Evolutionary conservation across 2,888 invertebrate species (phyloP), one percentile per base, ranked within the genome.

Genomic region (Ctenicera cuprea): DNA sequence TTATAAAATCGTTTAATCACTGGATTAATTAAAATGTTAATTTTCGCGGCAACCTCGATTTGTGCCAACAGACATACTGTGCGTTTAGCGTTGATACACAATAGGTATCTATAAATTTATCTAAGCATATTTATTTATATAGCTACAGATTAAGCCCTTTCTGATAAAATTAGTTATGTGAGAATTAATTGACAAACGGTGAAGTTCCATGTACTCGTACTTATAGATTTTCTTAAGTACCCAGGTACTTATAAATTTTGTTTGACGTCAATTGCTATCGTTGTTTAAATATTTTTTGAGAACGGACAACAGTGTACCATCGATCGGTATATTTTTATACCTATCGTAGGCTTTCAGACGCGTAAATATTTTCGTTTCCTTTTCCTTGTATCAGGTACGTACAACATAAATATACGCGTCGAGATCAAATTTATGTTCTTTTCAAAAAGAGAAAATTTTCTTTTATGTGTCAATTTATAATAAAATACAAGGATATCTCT

Each of bases 231-330:
- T 41, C 20, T 20, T 12, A 20, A 50, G 20, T 38, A 38, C 38
- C n/a, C 2, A 2, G 7, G 54, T 18, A 52, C 30, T 20, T n/a
- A 22, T 7, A 26, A 52, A 52, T 52, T 52, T 52, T 1, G 22
- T 57, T 61, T 37, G 61, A 37, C 61, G 61, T 61, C 37, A 61
- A 61, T 61, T 41, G 12, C 16, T 61, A 61, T 61, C 61, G 41
- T 26, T 61, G 30, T 61, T 61, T 22, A 38, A 61, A 61, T 20
- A 61, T 12, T 57, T 50, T 57, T 30, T 37, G 33, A 57, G n/a
- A 37, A 3, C 37, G n/a, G 3, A 18, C 33, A 18, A 14, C 8
- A 26, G 52, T 52, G 52, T 26, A 26, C 33, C 26, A 52, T 52
- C 52, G 52, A 30, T 30, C 37, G 30, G 16, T 16, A 12, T 57